Conservation (phyloP, 1,140 invertebrate genomes). For the Solen grandis region DNA sequence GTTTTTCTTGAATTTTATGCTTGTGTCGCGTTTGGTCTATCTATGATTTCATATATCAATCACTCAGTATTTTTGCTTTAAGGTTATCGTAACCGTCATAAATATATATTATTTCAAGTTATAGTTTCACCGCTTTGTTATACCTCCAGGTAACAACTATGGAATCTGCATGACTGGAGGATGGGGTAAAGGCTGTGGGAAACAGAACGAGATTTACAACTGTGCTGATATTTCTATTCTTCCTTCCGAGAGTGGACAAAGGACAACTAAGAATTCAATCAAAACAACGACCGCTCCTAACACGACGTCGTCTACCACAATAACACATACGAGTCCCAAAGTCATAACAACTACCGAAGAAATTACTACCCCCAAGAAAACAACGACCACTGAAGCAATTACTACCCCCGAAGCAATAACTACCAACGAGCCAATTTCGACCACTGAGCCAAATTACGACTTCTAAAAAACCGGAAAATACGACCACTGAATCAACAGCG, state of each 20-base stretch:
- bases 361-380: slow-evolving; percentile 1
- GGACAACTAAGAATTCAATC: neutral
- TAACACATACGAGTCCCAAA: neutral
- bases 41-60: no score
- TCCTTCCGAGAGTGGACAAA: neutral
- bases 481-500: neutral
- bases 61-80: no score
- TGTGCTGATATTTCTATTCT: slow-evolving; percentile 65
- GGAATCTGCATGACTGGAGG: slow-evolving; percentile 48
- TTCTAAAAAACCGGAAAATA: no score
- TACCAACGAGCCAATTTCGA: neutral
- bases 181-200: slow-evolving; percentile 54
- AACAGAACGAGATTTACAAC: slow-evolving; percentile 64
- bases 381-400: neutral
- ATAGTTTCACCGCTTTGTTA: no score
- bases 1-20: no score
- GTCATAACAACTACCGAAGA: neutral
- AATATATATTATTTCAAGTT: no score
- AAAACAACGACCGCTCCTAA: neutral
- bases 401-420: neutral
- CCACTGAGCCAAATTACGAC: neutral
- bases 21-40: no score
- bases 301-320: neutral
- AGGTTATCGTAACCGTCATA: no score
- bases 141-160: slow-evolving; percentile 53